Base-by-base conservation (phyloP, 2,888 invertebrate genomes). In the Patella caerulea region DNA sequence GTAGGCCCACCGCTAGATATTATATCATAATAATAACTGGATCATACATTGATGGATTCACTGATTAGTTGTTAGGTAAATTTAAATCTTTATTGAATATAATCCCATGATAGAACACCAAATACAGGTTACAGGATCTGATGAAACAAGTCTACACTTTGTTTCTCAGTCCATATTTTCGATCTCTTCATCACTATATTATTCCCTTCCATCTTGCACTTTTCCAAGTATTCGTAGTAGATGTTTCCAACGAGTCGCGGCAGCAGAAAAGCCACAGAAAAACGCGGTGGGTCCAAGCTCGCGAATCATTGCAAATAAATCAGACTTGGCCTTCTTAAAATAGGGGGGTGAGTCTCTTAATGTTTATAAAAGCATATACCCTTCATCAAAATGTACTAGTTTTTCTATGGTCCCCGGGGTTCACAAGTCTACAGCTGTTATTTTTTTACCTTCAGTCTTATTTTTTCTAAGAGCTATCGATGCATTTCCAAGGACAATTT, bases 111-210 rank as follows among this genome's bases (percentile, higher is more conserved):
- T n/a, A n/a, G n/a, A n/a, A n/a, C n/a, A n/a, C n/a, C n/a, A n/a
- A n/a, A n/a, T 78, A 71, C 82, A 83, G 14, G 83, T 87, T 3
- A 85, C 83, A n/a, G 86, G 87, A 74, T 86, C 81, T 9, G 81
- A 72, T 11, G 77, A 78, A 2, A 87, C 82, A 0, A 84, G 69
- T 7, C 24, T 24, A 24, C 24, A 24, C 24, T 24, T 24, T 1
- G 24, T 24, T 24, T 24, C 24, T 1, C 24, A 24, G 1, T 24
- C 24, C 24, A 24, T 24, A 24, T 1, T 24, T 24, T 24, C 24
- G 0, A 24, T 24, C 1, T 24, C 24, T 24, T 24, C 24, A 1
- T 24, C 24, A 24, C 24, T 24, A 24, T 24, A 24, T 24, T 24
- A 24, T 24, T 24, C 24, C 24, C 3, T 72, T 81, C 76, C 75